Evolutionary conservation across 2,888 invertebrate genomes (phyloP), one percentile per base, ranked within the genome.

Genomic region (Plebejus anna): DNA sequence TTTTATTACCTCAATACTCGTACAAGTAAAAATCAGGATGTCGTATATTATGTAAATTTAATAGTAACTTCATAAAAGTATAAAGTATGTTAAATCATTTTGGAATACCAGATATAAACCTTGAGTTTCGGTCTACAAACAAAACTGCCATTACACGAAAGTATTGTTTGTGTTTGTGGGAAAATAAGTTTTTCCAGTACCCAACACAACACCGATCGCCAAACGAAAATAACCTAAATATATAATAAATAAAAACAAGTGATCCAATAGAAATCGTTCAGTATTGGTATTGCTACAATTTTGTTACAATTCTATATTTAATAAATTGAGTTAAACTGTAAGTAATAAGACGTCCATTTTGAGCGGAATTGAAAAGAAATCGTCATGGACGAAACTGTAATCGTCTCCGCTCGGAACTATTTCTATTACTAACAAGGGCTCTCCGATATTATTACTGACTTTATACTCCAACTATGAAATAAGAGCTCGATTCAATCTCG

Each of bases 391-490:
- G 71, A 71, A 22, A 42, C 38, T 71, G 71, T 90, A 89, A 90
- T 89, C 88, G 90, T 88, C 87, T 86, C 86, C 84, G 84, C 85
- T 87, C 84, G 86, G 87, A 90, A 90, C 87, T 88, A 89, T 88
- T 90, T 87, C 88, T 88, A 89, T 88, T 88, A 89, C 88, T 89
- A 71, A 71, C 71, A 71, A 71, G 71, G 71, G 71, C 75, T 42
- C 42, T 71, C 42, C 42, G n/a, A 71, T 71, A 42, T 22, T 71
- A 71, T 70, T 70, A 38, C 38, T 71, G 42, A 71, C 6, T 71
- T 71, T 22, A 22, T 38, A 71, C 16, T 4, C 32, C 66, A 32
- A 66, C 66, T 66, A 66, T 36, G 36, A 66, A 66, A 66, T 66
- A 61, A 61, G 61, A 28, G 5, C 66, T 66, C 66, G 66, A 66